Evolutionary conservation across 2,888 invertebrate genomes (phyloP), one percentile per base, ranked within the genome.

Genomic region (Therioaphis trifolii): DNA sequence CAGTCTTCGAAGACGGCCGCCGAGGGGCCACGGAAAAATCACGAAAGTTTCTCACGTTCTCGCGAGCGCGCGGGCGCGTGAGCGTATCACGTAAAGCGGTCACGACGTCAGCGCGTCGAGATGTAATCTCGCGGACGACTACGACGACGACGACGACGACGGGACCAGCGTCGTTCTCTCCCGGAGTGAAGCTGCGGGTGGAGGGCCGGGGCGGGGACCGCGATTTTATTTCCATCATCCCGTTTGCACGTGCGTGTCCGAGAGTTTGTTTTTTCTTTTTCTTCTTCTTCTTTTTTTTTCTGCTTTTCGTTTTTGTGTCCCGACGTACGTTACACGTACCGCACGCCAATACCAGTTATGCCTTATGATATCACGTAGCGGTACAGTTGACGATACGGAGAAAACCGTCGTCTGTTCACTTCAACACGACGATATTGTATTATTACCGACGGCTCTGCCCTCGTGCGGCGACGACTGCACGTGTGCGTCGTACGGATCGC

Each of bases 31-130:
- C 35, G 61, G n/a, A 72, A 66, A 74, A 63, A 82, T 82, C 61
- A 49, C 71, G 12, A 14, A 72, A 63, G 61, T 82, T 49, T 82
- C 82, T 72, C 82, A 63, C 82, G 72, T 49, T 49, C 58, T 71
- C 4, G n/a, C 35, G 35, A 7, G 4, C 35, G 7, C 35, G 7
- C 35, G 35, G 35, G 4, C 35, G 35, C 35, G n/a, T 7, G 21
- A 43, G 55, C 40, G 14, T 15, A 46, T 29, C 74, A 27, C 74
- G 52, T 74, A 27, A 74, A 63, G 63, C 74, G 63, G 82, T 82
- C 72, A 82, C 46, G 27, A 43, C 55, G 27, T 29, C 18, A 35
- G 63, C 24, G 55, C 27, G 15, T n/a, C 55, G 55, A 68, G 40
- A 69, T 24, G 76, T 27, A 27, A 43, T 77, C 63, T 52, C 21